Evolutionary conservation across 2,888 invertebrate genomes (phyloP).

Genomic region (Dilophus febrilis): DNA sequence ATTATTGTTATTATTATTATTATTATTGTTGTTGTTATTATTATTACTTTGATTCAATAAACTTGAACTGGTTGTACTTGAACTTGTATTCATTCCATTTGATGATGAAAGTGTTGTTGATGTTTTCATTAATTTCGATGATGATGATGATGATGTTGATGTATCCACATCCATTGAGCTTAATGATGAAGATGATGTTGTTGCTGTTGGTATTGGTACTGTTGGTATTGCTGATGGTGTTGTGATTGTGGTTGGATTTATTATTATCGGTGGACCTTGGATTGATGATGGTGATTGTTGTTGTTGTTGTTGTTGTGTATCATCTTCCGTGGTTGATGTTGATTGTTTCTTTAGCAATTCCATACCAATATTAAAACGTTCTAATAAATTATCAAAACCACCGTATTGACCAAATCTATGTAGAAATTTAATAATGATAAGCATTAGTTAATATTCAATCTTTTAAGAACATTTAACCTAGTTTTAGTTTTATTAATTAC

Average conservation of each 20-base stretch:
- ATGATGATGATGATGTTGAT: constrained; percentile 8
- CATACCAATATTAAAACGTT: constrained; percentile 62
- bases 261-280: constrained; percentile 17
- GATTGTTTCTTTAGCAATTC: constrained; percentile 39
- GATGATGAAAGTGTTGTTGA: constrained; percentile 13
- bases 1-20: too few relatives aligned
- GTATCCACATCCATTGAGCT: constrained; percentile 13
- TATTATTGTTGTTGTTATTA: constrained; percentile 1
- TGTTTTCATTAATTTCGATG: constrained; percentile 13
- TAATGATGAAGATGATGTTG: constrained; percentile 7
- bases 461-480: too few relatives aligned
- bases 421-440: constrained; percentile 13
- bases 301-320: constrained; percentile 17
- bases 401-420: constrained; percentile 68
- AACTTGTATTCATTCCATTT: constrained; percentile 10
- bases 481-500: too few relatives aligned
- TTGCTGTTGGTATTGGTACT: background rate
- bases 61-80: constrained; percentile 8
- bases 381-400: constrained; percentile 73
- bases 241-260: constrained; percentile 17
- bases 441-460: too few relatives aligned
- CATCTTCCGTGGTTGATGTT: constrained; percentile 26
- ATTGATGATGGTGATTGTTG: constrained; percentile 3
- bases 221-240: constrained; percentile 3
- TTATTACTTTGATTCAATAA: constrained; percentile 6